Evolutionary conservation across 2,888 invertebrate species (phyloP).

Genomic region (Synanthedon andrenaeformis): DNA sequence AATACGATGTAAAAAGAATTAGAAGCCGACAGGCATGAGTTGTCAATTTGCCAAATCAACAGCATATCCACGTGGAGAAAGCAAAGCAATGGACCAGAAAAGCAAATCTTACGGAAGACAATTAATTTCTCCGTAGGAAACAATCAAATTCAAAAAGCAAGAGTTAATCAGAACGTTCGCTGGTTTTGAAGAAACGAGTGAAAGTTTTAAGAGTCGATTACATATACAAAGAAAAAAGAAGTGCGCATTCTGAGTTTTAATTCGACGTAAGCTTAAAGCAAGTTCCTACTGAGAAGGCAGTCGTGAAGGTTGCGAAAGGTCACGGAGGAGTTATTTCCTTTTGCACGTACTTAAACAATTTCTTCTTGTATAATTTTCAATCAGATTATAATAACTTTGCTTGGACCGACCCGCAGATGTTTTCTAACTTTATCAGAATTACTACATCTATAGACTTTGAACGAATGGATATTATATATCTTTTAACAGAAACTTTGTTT

Average conservation of each 20-base stretch:
- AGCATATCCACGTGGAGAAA: conserved; percentile 21
- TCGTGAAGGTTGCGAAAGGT: conserved; percentile 33
- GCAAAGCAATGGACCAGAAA: conserved; percentile 16
- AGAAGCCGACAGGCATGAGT: neutral
- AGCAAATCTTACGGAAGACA: conserved; percentile 13
- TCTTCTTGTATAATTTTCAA: neutral
- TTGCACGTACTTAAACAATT: conserved; percentile 8
- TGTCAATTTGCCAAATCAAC: conserved; percentile 7
- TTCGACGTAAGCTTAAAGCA: conserved; percentile 5
- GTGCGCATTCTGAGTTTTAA: conserved; percentile 3
- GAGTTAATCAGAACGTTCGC: conserved; percentile 36
- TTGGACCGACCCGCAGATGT: too few species aligned
- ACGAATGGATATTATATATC: too few species aligned
- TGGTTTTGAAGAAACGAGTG: conserved; percentile 44
- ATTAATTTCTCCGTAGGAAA: conserved; percentile 25
- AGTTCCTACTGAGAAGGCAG: conserved; percentile 18
- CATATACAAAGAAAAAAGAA: conserved; percentile 25
- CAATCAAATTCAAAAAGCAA: conserved; percentile 30
- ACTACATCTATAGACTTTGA: neutral
- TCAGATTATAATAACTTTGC: neutral
- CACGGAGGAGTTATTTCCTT: conserved; percentile 11
- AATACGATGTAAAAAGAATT: neutral
- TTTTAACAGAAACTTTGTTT: neutral
- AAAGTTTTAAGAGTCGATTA: conserved; percentile 31
- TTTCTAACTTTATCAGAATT: too few species aligned